Evolutionary conservation across 2,113 vertebrate genomes (phyloP).

Genomic region (Misgurnus mizolepis): DNA sequence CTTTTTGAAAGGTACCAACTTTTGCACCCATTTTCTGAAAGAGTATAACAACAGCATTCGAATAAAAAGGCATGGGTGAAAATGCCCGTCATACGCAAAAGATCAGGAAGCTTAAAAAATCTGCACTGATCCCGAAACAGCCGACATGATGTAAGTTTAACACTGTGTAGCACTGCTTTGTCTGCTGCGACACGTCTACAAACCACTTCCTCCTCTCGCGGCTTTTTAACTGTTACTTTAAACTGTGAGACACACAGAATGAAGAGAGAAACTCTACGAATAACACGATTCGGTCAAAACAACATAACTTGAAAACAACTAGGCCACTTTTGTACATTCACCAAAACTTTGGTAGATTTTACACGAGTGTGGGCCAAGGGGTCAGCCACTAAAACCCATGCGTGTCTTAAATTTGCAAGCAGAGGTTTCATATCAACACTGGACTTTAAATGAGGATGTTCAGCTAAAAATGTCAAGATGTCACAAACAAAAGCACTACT

Average conservation of each 20-base stretch:
- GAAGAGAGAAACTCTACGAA: background rate
- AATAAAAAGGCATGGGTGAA: background rate
- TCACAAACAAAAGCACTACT: too few relatives aligned
- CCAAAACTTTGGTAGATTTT: background rate
- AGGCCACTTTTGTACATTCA: background rate
- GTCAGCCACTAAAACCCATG: background rate
- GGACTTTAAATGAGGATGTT: too few relatives aligned
- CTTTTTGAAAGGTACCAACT: too few relatives aligned
- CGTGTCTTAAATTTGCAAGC: background rate
- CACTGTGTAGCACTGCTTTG: conserved; percentile 45
- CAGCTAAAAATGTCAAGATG: too few relatives aligned
- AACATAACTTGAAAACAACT: conserved; percentile 43
- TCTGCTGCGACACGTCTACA: conserved; percentile 46
- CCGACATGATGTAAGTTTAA: background rate
- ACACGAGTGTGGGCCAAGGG: background rate
- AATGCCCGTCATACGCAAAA: background rate
- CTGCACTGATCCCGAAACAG: background rate
- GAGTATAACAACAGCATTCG: background rate
- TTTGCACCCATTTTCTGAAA: too few relatives aligned
- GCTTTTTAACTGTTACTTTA: background rate
- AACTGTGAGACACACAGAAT: conserved; percentile 8
- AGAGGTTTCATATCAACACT: background rate
- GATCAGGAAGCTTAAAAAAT: background rate
- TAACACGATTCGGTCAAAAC: conserved; percentile 4
- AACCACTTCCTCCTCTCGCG: conserved; percentile 54